Evolutionary conservation across 1,140 invertebrate species (phyloP).

Genomic region (Phymorhynchus buccinoides): DNA sequence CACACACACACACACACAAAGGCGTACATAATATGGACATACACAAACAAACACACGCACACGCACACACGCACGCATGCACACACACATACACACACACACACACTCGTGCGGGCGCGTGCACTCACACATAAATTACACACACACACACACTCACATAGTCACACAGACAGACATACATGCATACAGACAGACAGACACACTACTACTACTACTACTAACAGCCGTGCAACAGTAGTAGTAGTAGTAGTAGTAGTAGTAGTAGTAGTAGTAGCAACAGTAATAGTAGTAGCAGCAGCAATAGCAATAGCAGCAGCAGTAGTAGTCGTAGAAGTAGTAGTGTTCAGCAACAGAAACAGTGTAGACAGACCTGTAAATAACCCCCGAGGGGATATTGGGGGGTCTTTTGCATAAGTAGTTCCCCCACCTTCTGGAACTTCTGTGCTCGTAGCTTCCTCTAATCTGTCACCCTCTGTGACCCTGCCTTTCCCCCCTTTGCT

Average conservation of each 20-base stretch:
- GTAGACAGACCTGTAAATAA: too few species aligned
- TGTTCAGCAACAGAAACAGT: background rate
- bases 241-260: conserved; percentile 20
- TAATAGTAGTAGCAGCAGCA: conserved; percentile 15
- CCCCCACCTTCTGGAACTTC: too few species aligned
- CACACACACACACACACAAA: conserved; percentile 9
- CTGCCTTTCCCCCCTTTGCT: too few species aligned
- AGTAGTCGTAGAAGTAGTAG: background rate
- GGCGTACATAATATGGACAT: too few species aligned
- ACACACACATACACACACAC: background rate
- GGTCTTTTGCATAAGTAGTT: too few species aligned
- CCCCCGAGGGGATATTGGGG: too few species aligned
- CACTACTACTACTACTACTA: background rate
- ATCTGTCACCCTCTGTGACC: too few species aligned
- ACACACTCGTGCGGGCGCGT: background rate
- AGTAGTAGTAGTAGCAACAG: conserved; percentile 21
- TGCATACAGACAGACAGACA: background rate
- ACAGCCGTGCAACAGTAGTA: background rate
- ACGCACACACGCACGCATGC: too few species aligned
- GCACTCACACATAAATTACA: background rate
- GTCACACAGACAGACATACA: background rate
- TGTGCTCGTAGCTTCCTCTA: too few species aligned
- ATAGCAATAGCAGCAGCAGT: background rate
- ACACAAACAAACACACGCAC: too few species aligned
- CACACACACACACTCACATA: conserved; percentile 3